A percentile compares a stretch with the other conserved stretches of the same genome.
Conservation (phyloP, 2,113 vertebrate species). For the Condylura cristata region DNA sequence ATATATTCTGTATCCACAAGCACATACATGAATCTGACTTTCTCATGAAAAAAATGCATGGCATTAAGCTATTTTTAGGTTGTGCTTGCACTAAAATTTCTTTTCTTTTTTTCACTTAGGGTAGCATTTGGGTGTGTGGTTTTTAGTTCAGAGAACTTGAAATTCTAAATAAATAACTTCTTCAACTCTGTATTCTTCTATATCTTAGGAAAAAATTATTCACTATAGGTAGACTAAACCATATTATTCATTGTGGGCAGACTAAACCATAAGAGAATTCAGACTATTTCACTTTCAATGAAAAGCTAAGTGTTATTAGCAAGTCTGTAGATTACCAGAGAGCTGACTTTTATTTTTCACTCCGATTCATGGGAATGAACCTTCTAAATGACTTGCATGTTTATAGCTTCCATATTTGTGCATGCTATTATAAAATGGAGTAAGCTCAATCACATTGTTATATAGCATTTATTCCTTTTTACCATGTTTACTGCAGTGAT, state of each 20-base stretch:
- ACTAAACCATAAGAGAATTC: neutral
- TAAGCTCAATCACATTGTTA: neutral
- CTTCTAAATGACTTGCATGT: neutral
- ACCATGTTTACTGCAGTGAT: neutral
- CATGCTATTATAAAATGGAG: neutral
- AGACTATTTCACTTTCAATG: neutral
- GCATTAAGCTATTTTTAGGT: neutral
- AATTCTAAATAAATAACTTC: constrained; percentile 47
- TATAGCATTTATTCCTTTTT: neutral
- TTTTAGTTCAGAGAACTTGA: constrained; percentile 52
- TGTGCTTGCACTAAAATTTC: neutral
- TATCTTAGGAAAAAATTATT: constrained; percentile 50
- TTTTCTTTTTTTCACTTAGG: constrained; percentile 44
- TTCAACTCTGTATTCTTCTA: neutral
- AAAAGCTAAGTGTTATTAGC: neutral
- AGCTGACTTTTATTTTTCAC: neutral
- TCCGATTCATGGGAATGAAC: accelerated
- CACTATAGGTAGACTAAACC: too few species aligned
- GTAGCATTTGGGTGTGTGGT: neutral
- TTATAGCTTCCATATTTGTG: neutral
- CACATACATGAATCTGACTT: neutral
- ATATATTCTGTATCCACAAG: neutral
- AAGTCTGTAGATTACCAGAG: neutral
- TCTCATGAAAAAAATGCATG: neutral
- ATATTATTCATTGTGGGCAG: neutral